These are phyloP conservation scores for Sthenelais limicola DNA, from an alignment of 2,888 invertebrate species.

Conservation along the genomic window DNA sequence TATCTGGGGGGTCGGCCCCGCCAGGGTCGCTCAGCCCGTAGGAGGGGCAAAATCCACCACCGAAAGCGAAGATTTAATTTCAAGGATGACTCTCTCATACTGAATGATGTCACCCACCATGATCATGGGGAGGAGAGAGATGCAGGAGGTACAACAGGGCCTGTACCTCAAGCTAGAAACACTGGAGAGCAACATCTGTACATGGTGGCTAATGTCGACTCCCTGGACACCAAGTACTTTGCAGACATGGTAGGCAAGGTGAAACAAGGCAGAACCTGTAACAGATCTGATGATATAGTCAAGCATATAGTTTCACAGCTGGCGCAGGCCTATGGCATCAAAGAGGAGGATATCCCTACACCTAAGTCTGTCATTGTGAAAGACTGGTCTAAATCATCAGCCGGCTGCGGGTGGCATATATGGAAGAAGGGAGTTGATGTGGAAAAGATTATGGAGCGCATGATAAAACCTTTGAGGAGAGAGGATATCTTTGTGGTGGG, in stretches of 20 bases:
- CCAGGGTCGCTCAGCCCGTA: too few relatives aligned
- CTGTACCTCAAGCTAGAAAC: neutral
- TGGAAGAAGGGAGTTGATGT: constrained; percentile 43
- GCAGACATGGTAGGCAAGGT: constrained; percentile 23
- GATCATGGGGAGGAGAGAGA: too few relatives aligned
- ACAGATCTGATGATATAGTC: constrained; percentile 8
- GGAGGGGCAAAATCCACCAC: too few relatives aligned
- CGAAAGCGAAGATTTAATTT: too few relatives aligned
- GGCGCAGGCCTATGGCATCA: constrained; percentile 9
- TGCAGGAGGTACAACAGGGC: too few relatives aligned
- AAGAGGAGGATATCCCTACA: constrained; percentile 16
- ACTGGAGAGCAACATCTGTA: constrained; percentile 24
- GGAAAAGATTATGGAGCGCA: constrained; percentile 20
- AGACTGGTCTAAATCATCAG: constrained; percentile 37
- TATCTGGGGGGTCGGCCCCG: constrained; percentile 19
- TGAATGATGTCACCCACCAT: too few relatives aligned
- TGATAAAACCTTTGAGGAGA: constrained; percentile 30
- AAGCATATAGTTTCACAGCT: constrained; percentile 32
- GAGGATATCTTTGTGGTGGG: constrained; percentile 44
- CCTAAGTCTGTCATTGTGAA: constrained; percentile 16
- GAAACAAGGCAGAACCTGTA: constrained; percentile 9
- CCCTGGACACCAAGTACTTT: constrained; percentile 37
- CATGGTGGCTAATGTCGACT: constrained; percentile 41
- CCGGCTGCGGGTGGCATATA: constrained; percentile 40
- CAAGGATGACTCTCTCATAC: too few relatives aligned